A percentile compares a stretch with the other conserved stretches of the same genome.
phyloP scores from a whole-genome alignment of 2,888 invertebrate genomes.

The Eumacrocentrus americanus region DNA sequence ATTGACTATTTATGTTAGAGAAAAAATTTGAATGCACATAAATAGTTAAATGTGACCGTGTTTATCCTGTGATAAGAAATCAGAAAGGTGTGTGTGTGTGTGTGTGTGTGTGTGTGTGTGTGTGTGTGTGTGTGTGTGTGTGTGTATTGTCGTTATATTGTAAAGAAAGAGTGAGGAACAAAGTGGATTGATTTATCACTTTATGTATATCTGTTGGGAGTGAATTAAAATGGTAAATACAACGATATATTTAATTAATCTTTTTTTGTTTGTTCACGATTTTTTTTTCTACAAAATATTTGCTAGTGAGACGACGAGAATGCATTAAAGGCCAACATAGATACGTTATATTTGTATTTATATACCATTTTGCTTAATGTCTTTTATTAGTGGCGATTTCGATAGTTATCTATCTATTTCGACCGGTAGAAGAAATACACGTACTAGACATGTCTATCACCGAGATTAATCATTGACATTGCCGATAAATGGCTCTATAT shows the following conservation, averaged over 20 bases:
- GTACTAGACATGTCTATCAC: not conserved
- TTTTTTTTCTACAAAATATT: slow-evolving; percentile 7
- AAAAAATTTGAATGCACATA: not conserved
- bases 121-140: too few species aligned
- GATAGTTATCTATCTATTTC: not conserved
- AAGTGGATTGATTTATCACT: not conserved
- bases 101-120: too few species aligned
- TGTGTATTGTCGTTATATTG: too few species aligned
- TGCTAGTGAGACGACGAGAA: not conserved
- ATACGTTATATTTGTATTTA: not conserved
- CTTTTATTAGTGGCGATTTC: not conserved
- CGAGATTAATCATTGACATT: slow-evolving; percentile 2
- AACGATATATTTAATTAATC: not conserved
- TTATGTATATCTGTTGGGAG: slow-evolving; percentile 29
- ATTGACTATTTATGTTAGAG: not conserved
- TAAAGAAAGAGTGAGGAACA: too few species aligned
- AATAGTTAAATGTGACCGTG: not conserved
- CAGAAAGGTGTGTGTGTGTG: not conserved
- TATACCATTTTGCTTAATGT: not conserved
- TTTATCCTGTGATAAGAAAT: not conserved
- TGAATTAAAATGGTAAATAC: slow-evolving; percentile 26
- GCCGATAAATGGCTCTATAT: slow-evolving; percentile 1
- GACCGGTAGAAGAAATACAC: not conserved
- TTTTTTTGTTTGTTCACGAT: not conserved
- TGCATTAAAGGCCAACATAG: not conserved